Evolutionary conservation across 2,888 invertebrate genomes (phyloP), one percentile per base, ranked within the genome.

Genomic region (Cyrtodaria siliqua): DNA sequence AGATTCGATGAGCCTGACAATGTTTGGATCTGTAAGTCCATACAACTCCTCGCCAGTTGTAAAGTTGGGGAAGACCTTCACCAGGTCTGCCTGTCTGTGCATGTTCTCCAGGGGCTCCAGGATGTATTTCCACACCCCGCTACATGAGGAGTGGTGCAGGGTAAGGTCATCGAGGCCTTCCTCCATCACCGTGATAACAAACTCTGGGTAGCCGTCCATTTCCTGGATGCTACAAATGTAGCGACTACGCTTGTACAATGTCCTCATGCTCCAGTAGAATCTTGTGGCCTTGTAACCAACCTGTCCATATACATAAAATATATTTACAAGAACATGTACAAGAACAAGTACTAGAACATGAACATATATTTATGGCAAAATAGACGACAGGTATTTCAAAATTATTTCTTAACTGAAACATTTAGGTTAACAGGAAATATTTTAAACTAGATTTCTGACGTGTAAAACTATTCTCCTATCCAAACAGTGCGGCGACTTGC

Each of bases 21-120:
- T 97, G 26, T 97, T 96, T 0, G 98, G 98, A 93, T 99, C 99
- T 0, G 97, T 97, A 44, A 99, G 94, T 0, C 99, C 99, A 92
- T 99, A 99, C 66, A 99, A 94, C 93, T 98, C 98, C 93, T 99
- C 99, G 2, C 99, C 99, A 27, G 96, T 96, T 33, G 99, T 96
- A 92, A 96, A 98, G 89, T 96, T 96, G 4, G 98, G 97, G 94
- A 99, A 99, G 72, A 99, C 94, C 93, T 97, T 95, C 24, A 97
- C 95, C 62, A 96, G 95, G 79, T 95, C 95, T 69, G 95, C 95
- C 42, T 95, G 94, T 86, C 95, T 95, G 14, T 98, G 95, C 81
- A 97, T 93, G 61, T 95, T 94, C 8, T 96, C 96, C 38, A 99
- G 95, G 0, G 96, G 95, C 82, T 97, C 96, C 61, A 99, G 92